Evolutionary conservation across 2,113 vertebrate species (phyloP).

Genomic region (Aix galericulata): DNA sequence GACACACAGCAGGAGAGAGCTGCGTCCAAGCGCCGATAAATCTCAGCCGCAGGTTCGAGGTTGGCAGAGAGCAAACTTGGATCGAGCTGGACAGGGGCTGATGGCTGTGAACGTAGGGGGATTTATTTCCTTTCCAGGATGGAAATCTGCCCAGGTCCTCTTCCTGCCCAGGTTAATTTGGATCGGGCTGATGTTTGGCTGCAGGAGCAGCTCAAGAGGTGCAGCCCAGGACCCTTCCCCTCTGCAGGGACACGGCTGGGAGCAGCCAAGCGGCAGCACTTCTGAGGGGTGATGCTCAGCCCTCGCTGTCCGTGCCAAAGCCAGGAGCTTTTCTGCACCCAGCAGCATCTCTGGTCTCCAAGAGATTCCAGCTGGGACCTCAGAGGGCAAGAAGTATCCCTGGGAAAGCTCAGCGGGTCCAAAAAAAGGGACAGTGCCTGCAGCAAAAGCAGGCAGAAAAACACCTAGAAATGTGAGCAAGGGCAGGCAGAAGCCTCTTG

Average conservation of each 20-base stretch:
- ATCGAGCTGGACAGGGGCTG: background rate
- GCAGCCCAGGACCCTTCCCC: too few species aligned
- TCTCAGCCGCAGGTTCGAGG: background rate
- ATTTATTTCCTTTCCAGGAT: background rate
- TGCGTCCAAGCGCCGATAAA: background rate
- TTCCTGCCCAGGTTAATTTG: background rate
- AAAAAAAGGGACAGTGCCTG: too few species aligned
- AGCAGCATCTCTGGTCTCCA: background rate
- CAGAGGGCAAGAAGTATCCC: background rate
- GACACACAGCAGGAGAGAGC: background rate
- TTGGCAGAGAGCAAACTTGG: background rate
- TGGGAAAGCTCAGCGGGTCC: background rate
- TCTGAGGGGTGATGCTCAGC: too few species aligned
- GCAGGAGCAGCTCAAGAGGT: background rate
- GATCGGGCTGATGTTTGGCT: background rate
- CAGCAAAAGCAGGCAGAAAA: too few species aligned
- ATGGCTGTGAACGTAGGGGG: rapidly evolving
- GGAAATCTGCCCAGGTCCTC: background rate
- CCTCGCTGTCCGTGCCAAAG: too few species aligned
- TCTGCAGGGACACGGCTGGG: rapidly evolving
- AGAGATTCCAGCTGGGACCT: background rate
- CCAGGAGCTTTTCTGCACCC: background rate
- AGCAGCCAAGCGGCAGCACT: background rate
- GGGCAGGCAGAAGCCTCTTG: background rate
- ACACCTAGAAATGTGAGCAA: too few species aligned